phyloP scores from a whole-genome alignment of 2,888 invertebrate species.

The Tethea ocularis region DNA sequence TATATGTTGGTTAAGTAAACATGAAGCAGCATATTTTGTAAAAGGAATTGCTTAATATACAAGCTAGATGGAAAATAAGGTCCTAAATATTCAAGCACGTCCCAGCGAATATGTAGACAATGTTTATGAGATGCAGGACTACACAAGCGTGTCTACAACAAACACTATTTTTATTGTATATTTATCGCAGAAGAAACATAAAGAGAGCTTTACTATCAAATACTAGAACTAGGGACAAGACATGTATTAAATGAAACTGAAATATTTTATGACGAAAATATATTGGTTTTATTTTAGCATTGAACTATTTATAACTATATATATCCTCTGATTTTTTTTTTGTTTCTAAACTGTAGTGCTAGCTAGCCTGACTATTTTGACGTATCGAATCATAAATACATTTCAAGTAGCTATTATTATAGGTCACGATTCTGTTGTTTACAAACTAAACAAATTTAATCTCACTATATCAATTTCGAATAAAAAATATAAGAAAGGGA shows the following conservation, averaged over 20 bases:
- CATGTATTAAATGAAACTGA: background rate
- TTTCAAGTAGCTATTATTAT: too few relatives aligned
- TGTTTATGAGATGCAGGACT: conserved; percentile 4
- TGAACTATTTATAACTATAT: too few relatives aligned
- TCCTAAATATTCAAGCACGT: conserved; percentile 1
- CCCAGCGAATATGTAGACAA: conserved; percentile 1
- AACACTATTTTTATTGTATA: background rate
- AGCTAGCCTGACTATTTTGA: too few relatives aligned
- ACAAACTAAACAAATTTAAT: too few relatives aligned
- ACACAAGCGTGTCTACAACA: background rate
- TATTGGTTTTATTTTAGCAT: too few relatives aligned
- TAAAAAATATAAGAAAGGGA: too few relatives aligned
- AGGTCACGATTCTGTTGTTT: too few relatives aligned
- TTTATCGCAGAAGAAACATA: background rate
- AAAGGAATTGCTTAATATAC: background rate
- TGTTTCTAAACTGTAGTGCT: too few relatives aligned
- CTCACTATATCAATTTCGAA: too few relatives aligned
- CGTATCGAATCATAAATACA: too few relatives aligned
- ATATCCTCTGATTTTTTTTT: too few relatives aligned
- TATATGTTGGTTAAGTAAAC: background rate
- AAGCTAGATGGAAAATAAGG: background rate
- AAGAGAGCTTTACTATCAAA: background rate
- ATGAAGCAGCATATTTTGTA: background rate
- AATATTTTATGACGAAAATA: too few relatives aligned
- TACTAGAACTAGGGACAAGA: background rate